Evolutionary conservation across 1,140 invertebrate species (phyloP).

Genomic region (Bradynema listronoti): DNA sequence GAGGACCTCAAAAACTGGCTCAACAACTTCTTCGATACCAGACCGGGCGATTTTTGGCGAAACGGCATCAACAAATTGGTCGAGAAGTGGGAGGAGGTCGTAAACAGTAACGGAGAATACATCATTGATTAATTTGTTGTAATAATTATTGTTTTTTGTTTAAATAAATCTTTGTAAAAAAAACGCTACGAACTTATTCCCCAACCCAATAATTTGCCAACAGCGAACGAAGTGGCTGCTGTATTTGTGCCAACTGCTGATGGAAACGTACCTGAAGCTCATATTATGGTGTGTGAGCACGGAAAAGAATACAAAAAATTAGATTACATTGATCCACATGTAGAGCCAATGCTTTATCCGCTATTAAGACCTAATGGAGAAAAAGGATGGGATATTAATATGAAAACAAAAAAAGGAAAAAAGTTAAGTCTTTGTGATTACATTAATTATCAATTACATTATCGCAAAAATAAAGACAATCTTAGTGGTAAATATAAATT

Average conservation of each 20-base stretch:
- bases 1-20: too few species aligned
- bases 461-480: not conserved
- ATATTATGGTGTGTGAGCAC: constrained; percentile 12
- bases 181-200: too few species aligned
- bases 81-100: too few species aligned
- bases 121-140: too few species aligned
- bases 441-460: not conserved
- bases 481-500: not conserved
- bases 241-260: constrained; percentile 23
- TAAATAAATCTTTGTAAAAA: too few species aligned
- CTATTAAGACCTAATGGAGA: not conserved
- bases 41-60: too few species aligned
- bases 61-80: too few species aligned
- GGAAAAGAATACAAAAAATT: constrained; percentile 1
- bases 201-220: constrained; percentile 23
- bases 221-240: constrained; percentile 26
- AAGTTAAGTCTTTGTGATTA: not conserved
- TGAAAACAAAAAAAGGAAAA: not conserved
- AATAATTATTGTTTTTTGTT: too few species aligned
- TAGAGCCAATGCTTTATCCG: not conserved
- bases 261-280: constrained; percentile 17
- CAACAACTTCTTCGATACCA: too few species aligned
- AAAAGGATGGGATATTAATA: not conserved
- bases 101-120: too few species aligned
- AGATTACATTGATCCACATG: not conserved